A percentile compares a stretch with the other conserved stretches of the same genome.
Conservation (phyloP, 2,113 vertebrate genomes). For the Podarcis muralis region DNA sequence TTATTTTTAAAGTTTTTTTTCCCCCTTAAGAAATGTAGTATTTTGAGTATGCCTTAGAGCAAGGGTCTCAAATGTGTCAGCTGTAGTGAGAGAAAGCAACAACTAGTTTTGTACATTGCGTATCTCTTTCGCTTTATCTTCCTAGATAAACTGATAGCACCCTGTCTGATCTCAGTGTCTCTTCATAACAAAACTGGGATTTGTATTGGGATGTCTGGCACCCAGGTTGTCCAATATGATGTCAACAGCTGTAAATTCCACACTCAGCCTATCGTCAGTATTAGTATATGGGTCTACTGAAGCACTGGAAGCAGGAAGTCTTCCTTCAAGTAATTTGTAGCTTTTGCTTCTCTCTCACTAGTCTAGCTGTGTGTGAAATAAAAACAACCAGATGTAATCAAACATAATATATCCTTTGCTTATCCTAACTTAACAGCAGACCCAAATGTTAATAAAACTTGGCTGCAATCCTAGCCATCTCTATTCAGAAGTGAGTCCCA, state of each 20-base stretch:
- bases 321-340: constrained; percentile 50
- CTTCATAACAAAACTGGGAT: constrained; percentile 44
- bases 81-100: not conserved
- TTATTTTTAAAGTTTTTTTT: not conserved
- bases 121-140: not conserved
- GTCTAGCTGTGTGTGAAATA: constrained; percentile 16
- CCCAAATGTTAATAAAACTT: too few relatives aligned
- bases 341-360: constrained; percentile 42
- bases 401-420: not conserved
- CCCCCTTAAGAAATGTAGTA: not conserved
- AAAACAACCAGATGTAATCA: not conserved
- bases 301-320: constrained; percentile 41
- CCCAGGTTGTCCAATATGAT: constrained; percentile 51
- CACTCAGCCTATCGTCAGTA: constrained; percentile 41
- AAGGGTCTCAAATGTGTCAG: not conserved
- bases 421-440: not conserved
- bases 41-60: not conserved
- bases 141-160: not conserved
- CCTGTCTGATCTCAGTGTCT: not conserved
- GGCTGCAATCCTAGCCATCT: too few relatives aligned
- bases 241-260: constrained; percentile 48
- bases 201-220: constrained; percentile 42
- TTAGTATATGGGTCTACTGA: constrained; percentile 35
- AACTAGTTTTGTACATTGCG: not conserved
- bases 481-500: too few relatives aligned